phyloP scores from a whole-genome alignment of 2,888 invertebrate genomes.

The Latheticus oryzae region DNA sequence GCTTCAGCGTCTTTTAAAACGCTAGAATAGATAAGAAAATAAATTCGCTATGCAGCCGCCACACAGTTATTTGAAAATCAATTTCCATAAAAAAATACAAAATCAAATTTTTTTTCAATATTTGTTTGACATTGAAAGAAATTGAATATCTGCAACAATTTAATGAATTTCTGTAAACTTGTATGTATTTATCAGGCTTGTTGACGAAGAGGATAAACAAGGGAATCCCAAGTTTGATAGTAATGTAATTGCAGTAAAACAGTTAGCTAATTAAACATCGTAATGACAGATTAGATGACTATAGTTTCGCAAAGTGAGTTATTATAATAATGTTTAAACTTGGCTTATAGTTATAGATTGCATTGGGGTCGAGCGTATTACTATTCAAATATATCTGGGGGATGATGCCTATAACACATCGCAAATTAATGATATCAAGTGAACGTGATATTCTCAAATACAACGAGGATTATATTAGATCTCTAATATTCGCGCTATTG shows the following conservation, averaged over 20 bases:
- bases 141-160: no score
- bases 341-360: slow-evolving; percentile 35
- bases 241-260: slow-evolving; percentile 41
- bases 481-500: slow-evolving; percentile 41
- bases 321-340: slow-evolving; percentile 44
- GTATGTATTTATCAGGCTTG: slow-evolving; percentile 39
- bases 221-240: slow-evolving; percentile 37
- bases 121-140: no score
- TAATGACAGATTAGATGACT: slow-evolving; percentile 44
- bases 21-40: no score
- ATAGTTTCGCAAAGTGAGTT: slow-evolving; percentile 40
- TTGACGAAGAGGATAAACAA: slow-evolving; percentile 38
- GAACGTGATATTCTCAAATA: slow-evolving; percentile 46
- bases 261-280: slow-evolving; percentile 43
- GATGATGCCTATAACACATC: slow-evolving; percentile 45
- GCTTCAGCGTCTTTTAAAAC: no score
- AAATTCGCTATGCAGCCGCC: no score
- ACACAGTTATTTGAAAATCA: no score
- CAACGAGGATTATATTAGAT: slow-evolving; percentile 46
- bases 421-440: slow-evolving; percentile 49
- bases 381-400: slow-evolving; percentile 44
- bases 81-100: no score
- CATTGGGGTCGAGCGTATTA: slow-evolving; percentile 31
- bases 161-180: no score
- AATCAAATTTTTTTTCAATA: no score